Base-by-base conservation (phyloP, 2,888 invertebrate species). In the Scaptomyza tumidula region DNA sequence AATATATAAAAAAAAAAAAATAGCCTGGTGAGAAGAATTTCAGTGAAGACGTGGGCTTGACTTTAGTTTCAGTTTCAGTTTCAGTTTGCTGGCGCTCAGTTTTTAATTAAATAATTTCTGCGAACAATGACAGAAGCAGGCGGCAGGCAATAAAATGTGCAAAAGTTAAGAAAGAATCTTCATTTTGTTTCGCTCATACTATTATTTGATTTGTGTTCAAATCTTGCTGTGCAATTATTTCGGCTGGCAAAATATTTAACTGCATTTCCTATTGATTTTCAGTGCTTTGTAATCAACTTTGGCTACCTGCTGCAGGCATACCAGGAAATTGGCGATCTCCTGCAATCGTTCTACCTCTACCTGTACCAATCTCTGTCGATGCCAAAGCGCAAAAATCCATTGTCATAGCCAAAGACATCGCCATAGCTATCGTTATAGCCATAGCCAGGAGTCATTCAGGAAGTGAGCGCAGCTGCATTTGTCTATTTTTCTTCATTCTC, bases 241-340 rank as follows among this genome's bases (percentile, higher is more conserved):
- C 64, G 68, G 69, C 78, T 83, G 70, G 87, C 75, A 86, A 88
- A 86, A 83, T 88, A 88, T 88, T 88, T 83, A 83, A 86, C 83
- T 88, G 83, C 88, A 86, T 86, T 83, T 83, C 88, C 88, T 83
- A 83, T 88, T 83, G 83, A 80, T 86, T 83, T 84, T 86, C 6
- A 71, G 68, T 82, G 80, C 83, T 86, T 85, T 86, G 83, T 72
- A 88, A 88, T 88, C 83, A 83, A 82, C 64, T 83, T 16, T 77
- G 85, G 61, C 66, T 69, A 78, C 68, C 80, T 77, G 80, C 80
- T 80, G 80, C 80, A 73, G 78, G 77, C 78, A 55, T 59, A 27
- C 52, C 86, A 86, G 83, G 83, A 83, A 84, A 83, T 83, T 83
- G 83, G 78, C 85, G 88, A 83, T 83, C 83, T 83, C 88, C 83